Evolutionary conservation across 2,888 invertebrate species (phyloP).

Genomic region (Caradrina clavipalpis): DNA sequence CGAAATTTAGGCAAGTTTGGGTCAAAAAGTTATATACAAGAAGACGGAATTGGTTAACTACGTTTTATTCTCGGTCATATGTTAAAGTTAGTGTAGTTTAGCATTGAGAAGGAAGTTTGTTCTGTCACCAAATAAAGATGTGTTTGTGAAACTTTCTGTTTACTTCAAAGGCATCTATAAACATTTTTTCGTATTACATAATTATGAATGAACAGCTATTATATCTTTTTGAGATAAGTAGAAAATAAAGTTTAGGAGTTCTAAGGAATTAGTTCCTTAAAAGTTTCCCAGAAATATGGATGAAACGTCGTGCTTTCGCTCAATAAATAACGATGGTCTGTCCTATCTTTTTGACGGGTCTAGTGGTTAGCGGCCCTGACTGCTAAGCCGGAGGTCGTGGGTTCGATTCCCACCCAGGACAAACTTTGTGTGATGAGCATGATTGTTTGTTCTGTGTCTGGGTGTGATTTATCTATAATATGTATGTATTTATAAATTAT

Average conservation of each 20-base stretch:
- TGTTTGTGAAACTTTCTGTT: slow-evolving; percentile 12
- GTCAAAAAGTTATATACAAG: slow-evolving; percentile 58
- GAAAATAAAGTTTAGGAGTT: not conserved
- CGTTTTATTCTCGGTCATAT: slow-evolving; percentile 52
- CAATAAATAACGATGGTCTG: no score
- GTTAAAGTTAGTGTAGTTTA: slow-evolving; percentile 51
- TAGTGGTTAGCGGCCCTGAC: no score
- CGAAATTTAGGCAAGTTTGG: slow-evolving; percentile 52
- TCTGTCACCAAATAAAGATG: slow-evolving; percentile 7
- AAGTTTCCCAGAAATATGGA: not conserved
- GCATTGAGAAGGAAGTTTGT: slow-evolving; percentile 30
- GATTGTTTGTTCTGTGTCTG: no score
- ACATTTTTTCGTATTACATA: not conserved
- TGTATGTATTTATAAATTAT: no score
- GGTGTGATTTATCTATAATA: no score
- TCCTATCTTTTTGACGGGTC: no score
- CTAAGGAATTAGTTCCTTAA: not conserved
- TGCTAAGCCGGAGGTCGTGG: no score
- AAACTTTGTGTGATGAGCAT: no score
- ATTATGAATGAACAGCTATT: not conserved
- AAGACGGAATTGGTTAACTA: slow-evolving; percentile 61
- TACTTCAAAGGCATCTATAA: not conserved
- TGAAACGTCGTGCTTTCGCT: not conserved
- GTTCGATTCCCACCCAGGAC: no score
- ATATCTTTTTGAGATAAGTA: not conserved